These are phyloP conservation scores for Kryptopterus vitreolus DNA, from an alignment of 2,797 vertebrate species.

Conservation along the genomic window DNA sequence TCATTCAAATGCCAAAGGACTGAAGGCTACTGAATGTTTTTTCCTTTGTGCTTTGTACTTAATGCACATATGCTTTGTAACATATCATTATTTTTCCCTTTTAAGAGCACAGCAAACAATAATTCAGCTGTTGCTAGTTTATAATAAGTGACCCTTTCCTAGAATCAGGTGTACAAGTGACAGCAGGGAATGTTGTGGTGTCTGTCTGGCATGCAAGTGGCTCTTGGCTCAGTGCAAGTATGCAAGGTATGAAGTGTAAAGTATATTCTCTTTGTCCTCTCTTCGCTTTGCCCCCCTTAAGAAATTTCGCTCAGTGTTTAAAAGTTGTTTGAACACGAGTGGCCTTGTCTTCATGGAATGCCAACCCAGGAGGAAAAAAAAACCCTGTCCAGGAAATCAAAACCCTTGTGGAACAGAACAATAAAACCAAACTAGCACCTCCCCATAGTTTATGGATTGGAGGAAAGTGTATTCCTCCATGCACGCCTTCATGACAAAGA, in stretches of 20 bases:
- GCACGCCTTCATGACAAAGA: background rate
- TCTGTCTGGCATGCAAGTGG: background rate
- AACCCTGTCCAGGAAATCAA: slow-evolving; percentile 8
- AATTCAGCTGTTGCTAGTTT: background rate
- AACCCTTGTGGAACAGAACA: slow-evolving; percentile 15
- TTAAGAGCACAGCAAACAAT: background rate
- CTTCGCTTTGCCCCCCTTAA: background rate
- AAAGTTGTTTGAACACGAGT: slow-evolving; percentile 10
- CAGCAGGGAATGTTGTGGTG: background rate
- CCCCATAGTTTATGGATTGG: background rate
- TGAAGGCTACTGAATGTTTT: background rate
- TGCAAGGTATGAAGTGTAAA: slow-evolving; percentile 12
- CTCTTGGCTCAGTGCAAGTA: slow-evolving; percentile 12
- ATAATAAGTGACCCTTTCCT: background rate
- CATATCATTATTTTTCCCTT: background rate
- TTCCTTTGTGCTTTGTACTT: too few relatives aligned
- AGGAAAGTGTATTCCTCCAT: slow-evolving; percentile 15
- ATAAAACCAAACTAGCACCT: slow-evolving; percentile 7
- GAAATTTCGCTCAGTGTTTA: background rate
- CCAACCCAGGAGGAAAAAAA: slow-evolving; percentile 31
- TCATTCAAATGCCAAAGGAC: slow-evolving; percentile 22
- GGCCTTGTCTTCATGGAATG: slow-evolving; percentile 8
- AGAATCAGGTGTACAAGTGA: background rate
- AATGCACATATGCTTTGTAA: too few relatives aligned
- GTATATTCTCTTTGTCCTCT: slow-evolving; percentile 19